Percentiles rank a stretch among this genome's conserved stretches.
phyloP scores from a whole-genome alignment of 2,888 invertebrate species.

The Monoplex corrugatus region DNA sequence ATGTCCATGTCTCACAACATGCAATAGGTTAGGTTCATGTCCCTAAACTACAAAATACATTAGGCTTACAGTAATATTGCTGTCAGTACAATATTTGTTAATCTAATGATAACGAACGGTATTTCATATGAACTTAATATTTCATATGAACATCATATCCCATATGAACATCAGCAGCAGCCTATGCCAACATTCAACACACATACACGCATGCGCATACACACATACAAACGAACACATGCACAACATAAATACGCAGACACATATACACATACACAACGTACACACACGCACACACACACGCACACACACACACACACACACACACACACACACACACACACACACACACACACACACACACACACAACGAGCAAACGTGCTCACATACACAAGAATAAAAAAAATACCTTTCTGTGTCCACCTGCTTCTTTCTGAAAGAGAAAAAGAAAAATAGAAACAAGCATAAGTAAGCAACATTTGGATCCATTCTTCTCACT shows the following conservation, averaged over 20 bases:
- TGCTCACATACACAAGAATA: not conserved
- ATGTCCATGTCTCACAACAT: too few species aligned
- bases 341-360: slow-evolving; percentile 28
- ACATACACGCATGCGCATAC: not conserved
- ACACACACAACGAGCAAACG: not conserved
- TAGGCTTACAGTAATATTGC: too few species aligned
- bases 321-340: slow-evolving; percentile 24
- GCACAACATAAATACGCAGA: not conserved
- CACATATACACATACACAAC: not conserved
- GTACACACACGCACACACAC: not conserved
- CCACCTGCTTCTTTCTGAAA: slow-evolving; percentile 57
- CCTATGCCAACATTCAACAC: not conserved
- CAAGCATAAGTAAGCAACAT: too few species aligned
- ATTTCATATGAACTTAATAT: too few species aligned
- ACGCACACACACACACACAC: slow-evolving; percentile 24
- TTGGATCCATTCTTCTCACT: too few species aligned
- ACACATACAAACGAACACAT: not conserved
- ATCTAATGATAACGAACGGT: too few species aligned
- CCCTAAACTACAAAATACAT: too few species aligned
- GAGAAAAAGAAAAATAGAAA: slow-evolving; percentile 34
- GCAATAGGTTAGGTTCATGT: too few species aligned
- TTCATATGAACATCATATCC: too few species aligned
- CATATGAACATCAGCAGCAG: too few species aligned
- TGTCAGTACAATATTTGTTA: too few species aligned
- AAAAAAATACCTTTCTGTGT: slow-evolving; percentile 59